phyloP scores from a whole-genome alignment of 2,113 vertebrate species.

The Albula goreensis region DNA sequence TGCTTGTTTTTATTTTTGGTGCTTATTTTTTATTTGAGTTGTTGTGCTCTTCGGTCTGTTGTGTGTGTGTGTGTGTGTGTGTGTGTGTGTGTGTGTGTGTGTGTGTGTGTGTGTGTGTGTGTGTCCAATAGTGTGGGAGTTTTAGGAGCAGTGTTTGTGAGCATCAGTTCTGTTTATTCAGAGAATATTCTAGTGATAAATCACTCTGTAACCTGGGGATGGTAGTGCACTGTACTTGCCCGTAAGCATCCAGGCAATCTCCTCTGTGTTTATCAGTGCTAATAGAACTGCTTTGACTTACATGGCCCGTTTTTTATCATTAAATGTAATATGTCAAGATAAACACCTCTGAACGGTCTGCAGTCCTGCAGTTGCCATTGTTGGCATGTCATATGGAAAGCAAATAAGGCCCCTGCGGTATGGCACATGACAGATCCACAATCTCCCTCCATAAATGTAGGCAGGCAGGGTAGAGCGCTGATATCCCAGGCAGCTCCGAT shows the following conservation, averaged over 20 bases:
- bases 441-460: neutral
- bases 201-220: neutral
- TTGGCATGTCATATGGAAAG: neutral
- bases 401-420: neutral
- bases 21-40: neutral
- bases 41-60: neutral
- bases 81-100: neutral
- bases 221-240: neutral
- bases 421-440: neutral
- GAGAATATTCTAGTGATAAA: slow-evolving; percentile 15
- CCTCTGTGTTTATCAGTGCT: slow-evolving; percentile 48
- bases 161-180: neutral
- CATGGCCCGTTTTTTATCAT: slow-evolving; percentile 12
- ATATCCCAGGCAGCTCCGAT: neutral
- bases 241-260: neutral
- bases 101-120: neutral
- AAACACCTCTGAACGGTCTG: neutral
- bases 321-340: slow-evolving; percentile 23
- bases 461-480: neutral
- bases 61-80: neutral
- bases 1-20: too few species aligned
- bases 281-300: slow-evolving; percentile 3
- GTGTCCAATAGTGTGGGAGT: neutral
- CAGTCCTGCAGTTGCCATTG: neutral
- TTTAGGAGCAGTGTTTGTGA: neutral